Base-by-base conservation (phyloP, 1,140 invertebrate species). In the Tetragonula clypearis region DNA sequence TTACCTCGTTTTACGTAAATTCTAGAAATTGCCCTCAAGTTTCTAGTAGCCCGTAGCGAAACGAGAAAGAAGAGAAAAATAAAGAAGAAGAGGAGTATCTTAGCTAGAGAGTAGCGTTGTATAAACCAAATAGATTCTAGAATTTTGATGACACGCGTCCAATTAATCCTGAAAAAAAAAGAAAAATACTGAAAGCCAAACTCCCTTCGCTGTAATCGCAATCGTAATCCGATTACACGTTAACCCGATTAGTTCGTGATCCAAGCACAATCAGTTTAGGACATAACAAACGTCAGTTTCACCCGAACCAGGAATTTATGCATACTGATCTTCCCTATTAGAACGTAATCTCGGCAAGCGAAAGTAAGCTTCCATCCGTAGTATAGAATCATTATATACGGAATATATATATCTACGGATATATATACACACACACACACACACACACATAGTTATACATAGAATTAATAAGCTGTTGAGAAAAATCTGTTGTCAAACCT, bases 211-310 rank as follows among this genome's bases (percentile, higher is more conserved):
- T 21, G 12, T 81, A 30, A 73, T 60, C 53, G 2, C 30, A n/a
- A 35, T 72, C 21, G 3, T 72, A 14, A 81, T 53, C 56, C 55
- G 56, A 73, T 81, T 73, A 73, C 21, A n/a, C 55, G 35, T 73
- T 62, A 81, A 81, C 0, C 55, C n/a, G 69, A 81, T 81, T 73
- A 81, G 14, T 26, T 49, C 15, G 26, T 60, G 79, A 72, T 80
- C 66, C 68, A 26, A 58, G 26, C 15, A n/a, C 55, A 71, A 56
- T 72, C 55, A 72, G 55, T 55, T 72, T 72, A 26, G 55, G 2
- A 56, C 66, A 21, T 69, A 41, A 56, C 62, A 35, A 79, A 79
- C 78, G 53, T 69, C 12, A 23, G 8, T 49, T 69, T 41, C 30
- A 79, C 1, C 14, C 3, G 60, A 60, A 35, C 23, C 4, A 71